Conservation (phyloP, 2,888 invertebrate genomes). For the Actias luna region DNA sequence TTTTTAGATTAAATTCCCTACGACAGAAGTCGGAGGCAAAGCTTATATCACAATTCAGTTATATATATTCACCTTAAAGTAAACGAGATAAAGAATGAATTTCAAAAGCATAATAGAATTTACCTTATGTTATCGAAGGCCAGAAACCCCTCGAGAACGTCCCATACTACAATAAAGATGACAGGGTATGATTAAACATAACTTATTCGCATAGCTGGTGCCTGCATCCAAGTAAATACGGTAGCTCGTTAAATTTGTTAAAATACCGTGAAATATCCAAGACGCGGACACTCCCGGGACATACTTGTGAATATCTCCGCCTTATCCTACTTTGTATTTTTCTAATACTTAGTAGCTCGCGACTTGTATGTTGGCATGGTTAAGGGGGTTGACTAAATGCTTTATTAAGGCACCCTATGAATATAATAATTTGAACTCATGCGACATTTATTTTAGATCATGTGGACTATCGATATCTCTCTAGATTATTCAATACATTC, state of each 20-base stretch:
- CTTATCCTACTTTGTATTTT: constrained; percentile 59
- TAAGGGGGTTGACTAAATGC: constrained; percentile 37
- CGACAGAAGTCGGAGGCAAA: too few relatives aligned
- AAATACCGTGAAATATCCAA: constrained; percentile 80
- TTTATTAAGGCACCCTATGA: not conserved
- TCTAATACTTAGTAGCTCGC: constrained; percentile 71
- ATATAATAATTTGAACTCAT: not conserved
- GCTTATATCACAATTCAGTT: too few relatives aligned
- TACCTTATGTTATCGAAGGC: not conserved
- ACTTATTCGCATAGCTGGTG: constrained; percentile 14
- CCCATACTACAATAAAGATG: constrained; percentile 6
- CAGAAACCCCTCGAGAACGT: not conserved
- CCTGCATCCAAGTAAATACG: constrained; percentile 71
- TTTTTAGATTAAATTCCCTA: too few relatives aligned
- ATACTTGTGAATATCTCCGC: constrained; percentile 31
- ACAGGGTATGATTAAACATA: constrained; percentile 12
- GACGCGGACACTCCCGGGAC: constrained; percentile 69
- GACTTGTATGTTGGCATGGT: constrained; percentile 45
- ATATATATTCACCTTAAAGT: too few relatives aligned
- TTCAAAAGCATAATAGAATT: not conserved
- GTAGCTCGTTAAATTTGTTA: constrained; percentile 80
- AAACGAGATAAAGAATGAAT: not conserved
- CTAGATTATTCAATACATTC: too few relatives aligned
- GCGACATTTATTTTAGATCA: too few relatives aligned
- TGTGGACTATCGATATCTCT: too few relatives aligned